Evolutionary conservation across 2,113 vertebrate genomes (phyloP).

Genomic region (Rhegmatorhina hoffmannsi): DNA sequence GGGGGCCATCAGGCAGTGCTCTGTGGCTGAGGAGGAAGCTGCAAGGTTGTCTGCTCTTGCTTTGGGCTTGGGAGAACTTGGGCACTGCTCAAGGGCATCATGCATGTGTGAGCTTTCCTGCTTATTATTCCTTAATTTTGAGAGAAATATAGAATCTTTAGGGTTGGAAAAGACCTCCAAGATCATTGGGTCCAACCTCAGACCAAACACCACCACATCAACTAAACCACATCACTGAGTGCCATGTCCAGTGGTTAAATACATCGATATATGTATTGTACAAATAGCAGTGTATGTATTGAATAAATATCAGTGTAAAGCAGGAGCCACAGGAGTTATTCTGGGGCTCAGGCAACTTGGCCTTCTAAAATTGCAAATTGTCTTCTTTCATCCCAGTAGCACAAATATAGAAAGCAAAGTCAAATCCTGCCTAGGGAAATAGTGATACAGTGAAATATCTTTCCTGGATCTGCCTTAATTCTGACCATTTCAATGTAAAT

Average conservation of each 20-base stretch:
- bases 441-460: not conserved
- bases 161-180: not conserved
- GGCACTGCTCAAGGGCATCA: not conserved
- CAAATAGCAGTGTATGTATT: not conserved
- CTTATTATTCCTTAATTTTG: not conserved
- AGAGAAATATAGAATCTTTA: not conserved
- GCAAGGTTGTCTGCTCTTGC: not conserved
- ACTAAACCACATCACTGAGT: not conserved
- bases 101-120: not conserved
- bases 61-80: not conserved
- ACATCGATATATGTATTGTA: too few relatives aligned
- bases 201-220: not conserved
- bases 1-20: slow-evolving; percentile 14
- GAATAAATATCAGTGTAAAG: not conserved
- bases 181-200: not conserved
- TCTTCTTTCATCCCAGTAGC: not conserved
- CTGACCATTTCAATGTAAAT: not conserved
- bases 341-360: not conserved
- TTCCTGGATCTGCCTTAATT: not conserved
- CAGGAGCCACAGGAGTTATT: not conserved
- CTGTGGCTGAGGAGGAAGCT: not conserved
- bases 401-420: not conserved
- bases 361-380: not conserved
- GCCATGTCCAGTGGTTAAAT: not conserved
- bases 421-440: not conserved